Conservation (phyloP, 2,888 invertebrate genomes). For the Sepioteuthis lessoniana region DNA sequence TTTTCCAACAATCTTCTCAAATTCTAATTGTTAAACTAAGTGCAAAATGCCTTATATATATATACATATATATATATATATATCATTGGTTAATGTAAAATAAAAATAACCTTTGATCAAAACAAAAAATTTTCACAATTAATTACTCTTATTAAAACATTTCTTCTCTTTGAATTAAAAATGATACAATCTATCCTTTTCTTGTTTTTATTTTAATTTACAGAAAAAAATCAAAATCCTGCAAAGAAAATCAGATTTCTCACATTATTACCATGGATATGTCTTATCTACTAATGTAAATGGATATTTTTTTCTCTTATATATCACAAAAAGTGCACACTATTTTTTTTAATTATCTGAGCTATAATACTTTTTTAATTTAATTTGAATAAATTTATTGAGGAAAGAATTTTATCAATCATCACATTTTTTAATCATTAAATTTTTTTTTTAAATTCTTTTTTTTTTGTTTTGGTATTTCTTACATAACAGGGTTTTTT, state of each 20-base stretch:
- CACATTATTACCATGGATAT: neutral
- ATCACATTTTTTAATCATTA: neutral
- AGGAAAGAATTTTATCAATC: neutral
- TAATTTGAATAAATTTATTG: neutral
- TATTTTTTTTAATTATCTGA: neutral
- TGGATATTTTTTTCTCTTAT: neutral
- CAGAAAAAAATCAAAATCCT: neutral
- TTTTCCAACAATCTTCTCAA: too few species aligned
- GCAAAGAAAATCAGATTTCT: neutral
- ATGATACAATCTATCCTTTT: neutral
- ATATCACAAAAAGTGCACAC: neutral
- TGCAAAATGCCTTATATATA: too few species aligned
- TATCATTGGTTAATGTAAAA: neutral
- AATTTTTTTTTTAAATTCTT: neutral
- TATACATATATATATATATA: too few species aligned
- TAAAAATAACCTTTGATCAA: too few species aligned
- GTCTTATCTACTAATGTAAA: neutral
- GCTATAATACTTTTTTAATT: neutral
- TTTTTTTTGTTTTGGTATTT: neutral
- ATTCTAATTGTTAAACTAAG: too few species aligned
- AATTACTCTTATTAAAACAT: neutral
- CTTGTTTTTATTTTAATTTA: neutral
- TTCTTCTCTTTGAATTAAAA: neutral
- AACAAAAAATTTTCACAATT: neutral
- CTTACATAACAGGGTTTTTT: neutral